These are phyloP conservation scores for Anseranas semipalmata DNA, from an alignment of 2,113 vertebrate genomes.

Conservation along the genomic window DNA sequence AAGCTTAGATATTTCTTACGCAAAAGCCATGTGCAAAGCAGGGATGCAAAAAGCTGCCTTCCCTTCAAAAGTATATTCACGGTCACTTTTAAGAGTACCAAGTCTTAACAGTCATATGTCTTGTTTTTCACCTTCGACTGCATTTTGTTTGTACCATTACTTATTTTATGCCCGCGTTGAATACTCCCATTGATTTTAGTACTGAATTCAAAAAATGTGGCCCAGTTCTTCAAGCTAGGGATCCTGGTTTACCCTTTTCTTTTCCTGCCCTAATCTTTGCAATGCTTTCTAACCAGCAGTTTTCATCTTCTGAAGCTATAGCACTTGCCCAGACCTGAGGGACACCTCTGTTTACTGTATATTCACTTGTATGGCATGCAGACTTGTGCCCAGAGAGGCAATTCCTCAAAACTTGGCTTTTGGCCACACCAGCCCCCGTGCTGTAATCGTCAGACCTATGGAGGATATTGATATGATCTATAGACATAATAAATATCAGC, in stretches of 20 bases:
- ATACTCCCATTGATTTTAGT: background rate
- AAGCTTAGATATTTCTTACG: background rate
- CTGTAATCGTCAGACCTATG: background rate
- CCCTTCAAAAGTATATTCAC: background rate
- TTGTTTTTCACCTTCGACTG: background rate
- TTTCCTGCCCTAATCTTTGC: background rate
- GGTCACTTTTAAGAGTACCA: background rate
- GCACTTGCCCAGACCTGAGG: no score
- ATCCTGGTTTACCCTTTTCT: background rate
- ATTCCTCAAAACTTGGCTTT: background rate
- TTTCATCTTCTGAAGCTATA: background rate
- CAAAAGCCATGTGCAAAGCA: background rate
- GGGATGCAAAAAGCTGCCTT: background rate
- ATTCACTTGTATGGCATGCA: rapidly evolving
- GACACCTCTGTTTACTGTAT: background rate
- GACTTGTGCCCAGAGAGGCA: background rate
- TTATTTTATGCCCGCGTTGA: background rate
- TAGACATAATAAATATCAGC: background rate
- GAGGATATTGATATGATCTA: background rate
- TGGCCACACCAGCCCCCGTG: background rate
- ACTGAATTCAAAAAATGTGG: background rate
- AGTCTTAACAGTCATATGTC: background rate
- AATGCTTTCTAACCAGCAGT: background rate
- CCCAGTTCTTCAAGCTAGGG: background rate
- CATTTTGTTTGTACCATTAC: background rate